phyloP scores from a whole-genome alignment of 1,140 invertebrate genomes.

The Drosophila athabasca region DNA sequence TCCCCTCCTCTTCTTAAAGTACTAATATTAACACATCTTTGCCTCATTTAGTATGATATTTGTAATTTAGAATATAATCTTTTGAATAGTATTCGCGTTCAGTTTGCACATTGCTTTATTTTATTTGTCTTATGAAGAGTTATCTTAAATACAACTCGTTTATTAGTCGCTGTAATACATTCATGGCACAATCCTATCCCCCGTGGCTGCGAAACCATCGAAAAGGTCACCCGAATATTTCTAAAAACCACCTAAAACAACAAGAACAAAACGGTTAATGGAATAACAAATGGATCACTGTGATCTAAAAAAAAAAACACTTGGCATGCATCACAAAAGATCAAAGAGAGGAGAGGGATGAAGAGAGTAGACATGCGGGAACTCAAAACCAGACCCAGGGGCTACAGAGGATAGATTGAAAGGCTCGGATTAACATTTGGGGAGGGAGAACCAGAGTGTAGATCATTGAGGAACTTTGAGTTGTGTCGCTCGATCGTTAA shows the following conservation, averaged over 20 bases:
- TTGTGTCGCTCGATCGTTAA: conserved; percentile 84
- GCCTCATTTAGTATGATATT: no score
- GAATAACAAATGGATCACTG: conserved; percentile 19
- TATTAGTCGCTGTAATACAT: conserved; percentile 70
- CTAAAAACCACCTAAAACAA: conserved; percentile 82
- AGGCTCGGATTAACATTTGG: conserved; percentile 8
- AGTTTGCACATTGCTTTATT: conserved; percentile 20
- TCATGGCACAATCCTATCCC: conserved; percentile 71
- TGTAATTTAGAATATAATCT: not conserved
- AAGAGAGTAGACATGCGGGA: conserved; percentile 27
- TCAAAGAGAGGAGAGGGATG: conserved; percentile 6
- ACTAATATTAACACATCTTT: no score
- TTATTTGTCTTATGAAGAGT: conserved; percentile 61
- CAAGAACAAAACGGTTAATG: conserved; percentile 63
- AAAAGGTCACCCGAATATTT: conserved; percentile 76
- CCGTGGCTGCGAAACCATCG: conserved; percentile 6
- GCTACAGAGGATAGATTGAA: conserved; percentile 40
- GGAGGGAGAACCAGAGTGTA: conserved; percentile 36
- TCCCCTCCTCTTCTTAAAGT: no score
- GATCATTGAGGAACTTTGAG: conserved; percentile 68
- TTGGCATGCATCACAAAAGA: conserved; percentile 45
- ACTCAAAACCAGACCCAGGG: conserved; percentile 14
- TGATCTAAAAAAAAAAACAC: conserved; percentile 3
- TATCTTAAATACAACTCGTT: conserved; percentile 54
- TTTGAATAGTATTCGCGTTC: not conserved